Evolutionary conservation across 2,113 vertebrate genomes (phyloP).

Genomic region (Callionymus lyra): DNA sequence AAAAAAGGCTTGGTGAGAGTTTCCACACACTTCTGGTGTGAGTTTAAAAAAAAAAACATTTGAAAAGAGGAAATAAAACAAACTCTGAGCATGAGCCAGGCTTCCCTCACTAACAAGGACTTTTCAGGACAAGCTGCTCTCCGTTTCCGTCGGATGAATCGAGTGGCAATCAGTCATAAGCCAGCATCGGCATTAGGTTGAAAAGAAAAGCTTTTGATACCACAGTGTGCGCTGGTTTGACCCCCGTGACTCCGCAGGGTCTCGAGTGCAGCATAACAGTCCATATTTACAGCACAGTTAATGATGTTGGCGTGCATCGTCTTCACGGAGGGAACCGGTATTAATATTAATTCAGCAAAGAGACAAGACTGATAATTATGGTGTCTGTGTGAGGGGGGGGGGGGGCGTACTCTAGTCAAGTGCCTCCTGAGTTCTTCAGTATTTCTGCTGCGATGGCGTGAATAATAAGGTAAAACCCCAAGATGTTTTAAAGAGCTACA

Average conservation of each 20-base stretch:
- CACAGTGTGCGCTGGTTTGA: conserved; percentile 9
- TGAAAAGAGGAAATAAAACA: no score
- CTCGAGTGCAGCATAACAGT: conserved; percentile 28
- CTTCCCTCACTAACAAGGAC: conserved; percentile 33
- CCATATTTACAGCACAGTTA: conserved; percentile 26
- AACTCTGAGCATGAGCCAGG: not conserved
- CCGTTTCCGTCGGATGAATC: conserved; percentile 16
- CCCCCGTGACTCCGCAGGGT: conserved; percentile 3
- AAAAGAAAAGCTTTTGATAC: conserved; percentile 15
- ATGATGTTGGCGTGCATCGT: conserved; percentile 9
- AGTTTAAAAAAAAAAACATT: no score
- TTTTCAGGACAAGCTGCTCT: conserved; percentile 28
- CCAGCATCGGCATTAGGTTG: conserved; percentile 23
- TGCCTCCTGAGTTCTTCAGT: conserved; percentile 14
- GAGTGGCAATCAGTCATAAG: conserved; percentile 48
- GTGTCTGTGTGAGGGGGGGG: conserved; percentile 29
- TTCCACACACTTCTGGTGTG: no score
- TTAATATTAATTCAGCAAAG: conserved; percentile 59
- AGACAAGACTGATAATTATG: conserved; percentile 55
- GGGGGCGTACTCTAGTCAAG: conserved; percentile 25
- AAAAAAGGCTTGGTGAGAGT: no score
- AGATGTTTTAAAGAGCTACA: not conserved
- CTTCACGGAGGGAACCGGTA: conserved; percentile 28
- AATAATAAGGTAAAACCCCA: conserved; percentile 31
- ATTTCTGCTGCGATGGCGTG: conserved; percentile 7